Evolutionary conservation across 1,140 invertebrate species (phyloP).

Genomic region (Watersipora subatra): DNA sequence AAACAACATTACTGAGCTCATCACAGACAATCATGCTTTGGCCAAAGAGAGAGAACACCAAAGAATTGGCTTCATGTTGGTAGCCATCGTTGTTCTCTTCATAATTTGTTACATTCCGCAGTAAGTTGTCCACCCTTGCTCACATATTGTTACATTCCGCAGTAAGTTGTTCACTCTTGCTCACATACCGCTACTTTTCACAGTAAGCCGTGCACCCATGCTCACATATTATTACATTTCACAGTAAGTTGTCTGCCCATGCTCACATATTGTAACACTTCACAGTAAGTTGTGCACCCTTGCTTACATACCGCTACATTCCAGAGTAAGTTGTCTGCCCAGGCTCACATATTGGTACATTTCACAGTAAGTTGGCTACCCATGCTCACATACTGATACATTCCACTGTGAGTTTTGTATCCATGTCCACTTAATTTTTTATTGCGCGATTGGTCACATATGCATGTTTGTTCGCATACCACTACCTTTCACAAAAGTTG

Average conservation of each 20-base stretch:
- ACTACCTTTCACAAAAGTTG: too few species aligned
- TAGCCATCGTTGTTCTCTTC: background rate
- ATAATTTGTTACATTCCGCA: background rate
- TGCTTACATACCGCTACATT: background rate
- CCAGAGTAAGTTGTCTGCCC: too few species aligned
- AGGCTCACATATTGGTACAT: too few species aligned
- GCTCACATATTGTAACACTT: background rate
- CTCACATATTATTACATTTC: background rate
- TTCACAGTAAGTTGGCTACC: too few species aligned
- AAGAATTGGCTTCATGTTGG: background rate
- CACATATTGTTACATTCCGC: background rate
- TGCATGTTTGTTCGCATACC: too few species aligned
- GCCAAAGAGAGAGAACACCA: background rate
- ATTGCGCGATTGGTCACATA: too few species aligned
- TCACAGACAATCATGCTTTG: background rate
- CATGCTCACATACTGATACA: too few species aligned
- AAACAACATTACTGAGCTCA: background rate
- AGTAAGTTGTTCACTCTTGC: background rate
- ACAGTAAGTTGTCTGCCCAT: background rate
- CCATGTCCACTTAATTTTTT: too few species aligned
- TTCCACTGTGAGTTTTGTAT: too few species aligned
- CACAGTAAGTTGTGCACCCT: background rate
- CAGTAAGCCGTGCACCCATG: background rate
- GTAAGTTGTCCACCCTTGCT: background rate
- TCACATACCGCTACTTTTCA: background rate